Evolutionary conservation across 2,888 invertebrate species (phyloP), one percentile per base, ranked within the genome.

Genomic region (Lasioglossum malachurum): DNA sequence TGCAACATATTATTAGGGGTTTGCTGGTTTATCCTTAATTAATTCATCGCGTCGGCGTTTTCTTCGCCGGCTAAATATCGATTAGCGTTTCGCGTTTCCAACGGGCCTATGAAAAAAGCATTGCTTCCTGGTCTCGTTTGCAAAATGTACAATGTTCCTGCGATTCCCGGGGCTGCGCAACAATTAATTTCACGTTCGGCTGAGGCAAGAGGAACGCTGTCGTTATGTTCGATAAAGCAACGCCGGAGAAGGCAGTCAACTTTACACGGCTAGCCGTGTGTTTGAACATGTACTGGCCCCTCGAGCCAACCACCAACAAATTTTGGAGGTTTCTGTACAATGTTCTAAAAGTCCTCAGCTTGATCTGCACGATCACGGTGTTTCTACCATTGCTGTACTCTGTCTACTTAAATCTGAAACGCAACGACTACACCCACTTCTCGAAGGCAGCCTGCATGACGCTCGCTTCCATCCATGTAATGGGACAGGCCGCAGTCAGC

Each of bases 221-320:
- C 5, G 16, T 31, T 60, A 60, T 60, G 60, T 60, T 60, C 60
- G 27, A 0, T 14, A 31, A 60, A 14, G 12, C 27, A 16, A 60
- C 60, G 60, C 60, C 27, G 27, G 60, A 27, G 60, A 16, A 31
- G 60, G 60, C 60, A 27, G 27, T 60, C 16, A 27, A 0, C 60
- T 60, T 60, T 16, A 16, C 27, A 2, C 14, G 60, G 16, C n/a
- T 60, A 4, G 27, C 27, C 27, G 60, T 60, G 60, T 60, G 0
- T 14, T 60, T 60, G 27, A 60, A 60, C 60, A 60, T 60, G 60
- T 60, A 60, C 60, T 60, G 60, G 60, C 60, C 60, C 27, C 27
- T 60, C 16, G 27, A 31, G 60, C 27, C 60, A 5, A 60, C 14
- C 5, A 16, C 60, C n/a, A 60, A 27, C 27, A 16, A 60, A 60